phyloP scores from a whole-genome alignment of 2,888 invertebrate species.

The Ectropis crepuscularia region DNA sequence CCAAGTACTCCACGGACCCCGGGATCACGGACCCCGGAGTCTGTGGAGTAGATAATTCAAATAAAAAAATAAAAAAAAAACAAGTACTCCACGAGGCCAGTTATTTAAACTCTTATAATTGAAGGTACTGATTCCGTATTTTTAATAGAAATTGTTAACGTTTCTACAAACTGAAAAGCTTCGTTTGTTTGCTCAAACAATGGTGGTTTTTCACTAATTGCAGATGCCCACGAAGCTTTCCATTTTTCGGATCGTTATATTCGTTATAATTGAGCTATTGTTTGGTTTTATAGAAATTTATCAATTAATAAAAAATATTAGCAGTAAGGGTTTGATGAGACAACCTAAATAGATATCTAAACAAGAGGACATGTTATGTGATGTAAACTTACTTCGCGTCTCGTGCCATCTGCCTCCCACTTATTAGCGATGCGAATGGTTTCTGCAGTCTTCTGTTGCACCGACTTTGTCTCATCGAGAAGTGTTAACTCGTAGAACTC shows the following conservation, averaged over 20 bases:
- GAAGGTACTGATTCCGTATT: neutral
- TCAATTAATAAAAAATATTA: neutral
- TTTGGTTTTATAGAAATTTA: slow-evolving; percentile 13
- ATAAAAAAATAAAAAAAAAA: too few species aligned
- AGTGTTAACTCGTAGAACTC: slow-evolving; percentile 99
- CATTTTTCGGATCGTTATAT: slow-evolving; percentile 18
- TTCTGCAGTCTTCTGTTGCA: slow-evolving; percentile 98
- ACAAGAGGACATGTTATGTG: neutral
- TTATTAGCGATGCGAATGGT: slow-evolving; percentile 97
- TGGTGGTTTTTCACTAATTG: slow-evolving; percentile 33
- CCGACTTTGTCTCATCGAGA: slow-evolving; percentile 96
- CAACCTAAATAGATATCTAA: too few species aligned
- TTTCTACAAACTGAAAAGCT: slow-evolving; percentile 15
- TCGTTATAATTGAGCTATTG: slow-evolving; percentile 13
- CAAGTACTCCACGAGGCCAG: too few species aligned
- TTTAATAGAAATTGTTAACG: slow-evolving; percentile 3
- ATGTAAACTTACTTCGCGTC: slow-evolving; percentile 71
- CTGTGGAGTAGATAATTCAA: too few species aligned
- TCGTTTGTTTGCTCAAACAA: slow-evolving; percentile 26
- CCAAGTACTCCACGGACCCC: too few species aligned
- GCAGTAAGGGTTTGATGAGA: too few species aligned
- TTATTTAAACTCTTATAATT: too few species aligned
- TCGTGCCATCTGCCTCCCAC: slow-evolving; percentile 90
- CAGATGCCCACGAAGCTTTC: slow-evolving; percentile 31
- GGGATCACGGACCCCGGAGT: too few species aligned